Conservation (phyloP, 2,113 vertebrate genomes). For the Nothocercus nigrocapillus region DNA sequence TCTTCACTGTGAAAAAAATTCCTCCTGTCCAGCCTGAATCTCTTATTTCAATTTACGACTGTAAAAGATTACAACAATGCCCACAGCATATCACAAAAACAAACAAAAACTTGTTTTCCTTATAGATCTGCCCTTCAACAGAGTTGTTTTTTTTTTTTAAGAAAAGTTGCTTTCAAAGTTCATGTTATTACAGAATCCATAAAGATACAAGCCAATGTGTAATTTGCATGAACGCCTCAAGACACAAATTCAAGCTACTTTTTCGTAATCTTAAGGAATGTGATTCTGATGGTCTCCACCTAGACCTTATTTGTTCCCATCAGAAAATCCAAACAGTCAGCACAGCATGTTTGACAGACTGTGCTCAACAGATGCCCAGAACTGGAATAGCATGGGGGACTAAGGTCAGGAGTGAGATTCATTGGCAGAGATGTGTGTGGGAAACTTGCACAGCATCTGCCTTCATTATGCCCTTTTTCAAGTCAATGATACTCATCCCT, state of each 20-base stretch:
- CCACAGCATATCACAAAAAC: background rate
- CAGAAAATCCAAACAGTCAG: background rate
- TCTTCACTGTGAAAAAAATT: background rate
- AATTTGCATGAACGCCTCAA: background rate
- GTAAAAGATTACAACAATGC: background rate
- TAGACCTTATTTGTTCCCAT: background rate
- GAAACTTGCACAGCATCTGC: constrained; percentile 10
- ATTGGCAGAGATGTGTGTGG: background rate
- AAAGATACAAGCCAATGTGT: background rate
- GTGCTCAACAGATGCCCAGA: constrained; percentile 25
- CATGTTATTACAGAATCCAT: background rate
- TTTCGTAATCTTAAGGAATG: background rate
- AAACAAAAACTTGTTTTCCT: background rate
- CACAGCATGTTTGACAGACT: constrained; percentile 3
- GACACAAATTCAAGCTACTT: background rate
- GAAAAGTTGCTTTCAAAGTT: background rate
- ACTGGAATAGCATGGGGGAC: background rate
- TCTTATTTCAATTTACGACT: background rate
- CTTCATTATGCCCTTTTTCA: background rate
- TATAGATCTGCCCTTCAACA: background rate
- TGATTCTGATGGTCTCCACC: background rate
- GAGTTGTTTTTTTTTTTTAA: background rate
- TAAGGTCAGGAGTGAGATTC: constrained; percentile 1
- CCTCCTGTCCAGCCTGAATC: background rate
- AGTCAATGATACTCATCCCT: background rate